phyloP scores from a whole-genome alignment of 2,888 invertebrate species.

The Campoplex nolae region DNA sequence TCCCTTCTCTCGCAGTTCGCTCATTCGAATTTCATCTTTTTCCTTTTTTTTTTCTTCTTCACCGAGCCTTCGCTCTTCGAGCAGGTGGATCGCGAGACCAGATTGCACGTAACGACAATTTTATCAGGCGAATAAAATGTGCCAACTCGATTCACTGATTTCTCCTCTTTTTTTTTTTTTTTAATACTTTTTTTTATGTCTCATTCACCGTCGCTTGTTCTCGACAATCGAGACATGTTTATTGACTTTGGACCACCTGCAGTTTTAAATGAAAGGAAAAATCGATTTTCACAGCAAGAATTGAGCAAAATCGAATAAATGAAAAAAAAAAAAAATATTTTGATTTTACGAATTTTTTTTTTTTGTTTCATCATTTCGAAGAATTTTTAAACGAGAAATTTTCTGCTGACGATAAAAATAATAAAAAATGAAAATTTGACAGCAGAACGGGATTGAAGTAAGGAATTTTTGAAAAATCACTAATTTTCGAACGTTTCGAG shows the following conservation, averaged over 20 bases:
- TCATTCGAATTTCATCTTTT: slow-evolving; percentile 5
- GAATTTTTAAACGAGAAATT: neutral
- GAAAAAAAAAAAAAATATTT: neutral
- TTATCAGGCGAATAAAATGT: slow-evolving; percentile 16
- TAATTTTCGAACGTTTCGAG: neutral
- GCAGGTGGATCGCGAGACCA: slow-evolving; percentile 53
- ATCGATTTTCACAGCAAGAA: neutral
- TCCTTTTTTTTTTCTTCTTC: neutral
- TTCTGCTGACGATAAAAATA: no score
- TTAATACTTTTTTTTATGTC: no score
- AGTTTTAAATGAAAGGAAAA: neutral
- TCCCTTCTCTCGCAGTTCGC: slow-evolving; percentile 24
- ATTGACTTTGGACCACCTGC: neutral
- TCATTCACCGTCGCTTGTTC: neutral
- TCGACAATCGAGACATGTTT: neutral
- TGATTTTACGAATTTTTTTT: neutral
- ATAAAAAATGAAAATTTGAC: neutral
- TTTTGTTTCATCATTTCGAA: no score
- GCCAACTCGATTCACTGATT: neutral
- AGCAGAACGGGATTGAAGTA: neutral
- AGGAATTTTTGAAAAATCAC: neutral
- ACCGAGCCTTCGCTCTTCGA: neutral
- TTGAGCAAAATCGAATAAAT: neutral
- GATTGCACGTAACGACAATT: slow-evolving; percentile 30
- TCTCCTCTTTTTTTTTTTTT: neutral